Evolutionary conservation across 2,888 invertebrate genomes (phyloP), one percentile per base, ranked within the genome.

Genomic region (Noctua comes): DNA sequence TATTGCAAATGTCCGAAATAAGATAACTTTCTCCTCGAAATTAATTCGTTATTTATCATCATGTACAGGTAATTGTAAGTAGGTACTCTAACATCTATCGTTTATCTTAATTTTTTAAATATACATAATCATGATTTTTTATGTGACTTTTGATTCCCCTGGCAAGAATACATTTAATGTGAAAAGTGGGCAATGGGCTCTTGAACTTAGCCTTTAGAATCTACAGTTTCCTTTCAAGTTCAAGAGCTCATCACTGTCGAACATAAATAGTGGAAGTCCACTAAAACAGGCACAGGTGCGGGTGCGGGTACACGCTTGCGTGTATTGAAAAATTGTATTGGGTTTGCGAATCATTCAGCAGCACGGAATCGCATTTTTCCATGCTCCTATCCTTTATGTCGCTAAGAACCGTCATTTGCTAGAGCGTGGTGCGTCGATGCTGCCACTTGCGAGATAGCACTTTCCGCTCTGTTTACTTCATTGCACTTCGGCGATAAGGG

Each of bases 61-160:
- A 90, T 96, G 96, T 96, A 96, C 96, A 96, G 95, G 91, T 96
- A 96, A 95, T 95, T 95, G 89, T 96, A 96, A 96, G 95, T 96
- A 96, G 94, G 93, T 95, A 94, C 92, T 93, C 89, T 95, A 94
- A 95, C 93, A 87, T 88, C 86, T 89, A 89, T 89, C 72, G 93
- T 94, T 95, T 95, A 95, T 94, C 94, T 94, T 95, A 94, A 95
- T 96, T 96, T 96, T 96, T 96, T 95, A 93, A 95, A 95, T 95
- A 95, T 95, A 96, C 95, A 95, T 96, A 96, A 96, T 96, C 95
- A 94, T 95, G 94, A 95, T 94, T 96, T 95, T 95, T 95, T 87
- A 88, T 88, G 72, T 79, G 91, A 80, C 90, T 94, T 95, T 95
- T 85, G 7, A 91, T 91, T 83, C 0, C 6, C 31, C 36, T 40